phyloP scores from a whole-genome alignment of 2,888 invertebrate genomes.

The Sinodicranocentrus sp. region DNA sequence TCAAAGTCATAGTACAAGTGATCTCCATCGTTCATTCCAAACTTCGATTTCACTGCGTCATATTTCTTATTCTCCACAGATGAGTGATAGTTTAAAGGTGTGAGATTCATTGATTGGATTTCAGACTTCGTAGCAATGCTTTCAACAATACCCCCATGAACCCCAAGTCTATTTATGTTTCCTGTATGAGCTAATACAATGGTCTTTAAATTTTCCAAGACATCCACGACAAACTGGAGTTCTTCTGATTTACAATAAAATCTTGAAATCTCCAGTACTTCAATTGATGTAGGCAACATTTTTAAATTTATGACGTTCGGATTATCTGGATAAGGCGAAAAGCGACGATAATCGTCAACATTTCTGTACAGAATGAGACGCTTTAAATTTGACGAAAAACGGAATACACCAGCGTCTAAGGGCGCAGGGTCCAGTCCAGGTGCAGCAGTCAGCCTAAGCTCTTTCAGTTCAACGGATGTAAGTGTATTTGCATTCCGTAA shows the following conservation, averaged over 20 bases:
- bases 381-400: slow-evolving; percentile 56
- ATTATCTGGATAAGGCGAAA: slow-evolving; percentile 45
- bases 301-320: slow-evolving; percentile 61
- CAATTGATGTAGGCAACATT: slow-evolving; percentile 49
- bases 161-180: slow-evolving; percentile 51
- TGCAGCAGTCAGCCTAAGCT: slow-evolving; percentile 45
- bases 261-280: slow-evolving; percentile 62
- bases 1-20: slow-evolving; percentile 68
- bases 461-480: slow-evolving; percentile 57
- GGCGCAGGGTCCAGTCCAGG: slow-evolving; percentile 32
- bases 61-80: slow-evolving; percentile 63
- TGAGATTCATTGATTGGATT: slow-evolving; percentile 64
- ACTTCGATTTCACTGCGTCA: slow-evolving; percentile 56
- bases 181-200: slow-evolving; percentile 61
- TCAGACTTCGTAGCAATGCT: slow-evolving; percentile 58
- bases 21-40: slow-evolving; percentile 60
- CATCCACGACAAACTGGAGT: slow-evolving; percentile 59
- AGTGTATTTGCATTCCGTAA: slow-evolving; percentile 61
- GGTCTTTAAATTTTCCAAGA: slow-evolving; percentile 56
- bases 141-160: slow-evolving; percentile 67
- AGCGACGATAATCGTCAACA: slow-evolving; percentile 55
- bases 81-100: slow-evolving; percentile 63
- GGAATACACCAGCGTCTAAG: slow-evolving; percentile 61
- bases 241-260: slow-evolving; percentile 63
- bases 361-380: slow-evolving; percentile 60